A percentile compares a stretch with the other conserved stretches of the same genome.
Conservation (phyloP, 2,888 invertebrate genomes). For the Ormyrus thymus region DNA sequence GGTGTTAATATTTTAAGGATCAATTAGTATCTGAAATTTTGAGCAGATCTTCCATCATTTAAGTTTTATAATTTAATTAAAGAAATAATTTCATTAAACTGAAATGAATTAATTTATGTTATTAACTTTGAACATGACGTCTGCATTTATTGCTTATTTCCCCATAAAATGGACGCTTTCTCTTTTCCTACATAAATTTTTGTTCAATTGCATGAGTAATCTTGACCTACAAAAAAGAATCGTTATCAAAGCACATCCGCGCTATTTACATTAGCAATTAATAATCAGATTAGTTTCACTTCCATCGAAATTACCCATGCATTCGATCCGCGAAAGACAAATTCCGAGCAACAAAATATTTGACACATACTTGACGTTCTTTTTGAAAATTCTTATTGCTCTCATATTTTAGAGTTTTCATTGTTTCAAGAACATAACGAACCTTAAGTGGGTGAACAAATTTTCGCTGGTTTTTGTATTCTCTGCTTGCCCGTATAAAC, state of each 20-base stretch:
- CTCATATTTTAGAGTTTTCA: too few species aligned
- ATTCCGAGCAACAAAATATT: too few species aligned
- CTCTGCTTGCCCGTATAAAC: neutral
- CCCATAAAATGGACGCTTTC: slow-evolving; percentile 9
- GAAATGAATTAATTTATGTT: neutral
- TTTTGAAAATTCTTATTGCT: too few species aligned
- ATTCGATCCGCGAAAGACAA: too few species aligned
- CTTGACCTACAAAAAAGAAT: slow-evolving; percentile 14
- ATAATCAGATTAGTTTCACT: slow-evolving; percentile 13
- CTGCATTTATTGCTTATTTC: neutral
- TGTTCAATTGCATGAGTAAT: slow-evolving; percentile 22
- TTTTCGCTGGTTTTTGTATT: too few species aligned
- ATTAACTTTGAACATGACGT: neutral
- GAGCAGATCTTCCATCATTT: neutral
- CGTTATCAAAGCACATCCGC: too few species aligned
- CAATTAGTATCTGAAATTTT: too few species aligned
- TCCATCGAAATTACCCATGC: too few species aligned
- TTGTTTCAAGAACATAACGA: too few species aligned
- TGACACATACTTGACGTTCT: too few species aligned
- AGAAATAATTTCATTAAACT: neutral
- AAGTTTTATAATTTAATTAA: neutral
- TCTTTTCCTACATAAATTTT: slow-evolving; percentile 23
- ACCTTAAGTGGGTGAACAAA: too few species aligned
- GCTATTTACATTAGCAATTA: slow-evolving; percentile 1
- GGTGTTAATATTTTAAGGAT: too few species aligned